A percentile compares a stretch with the other conserved stretches of the same genome.
These are phyloP conservation scores for Pangasius mekongensis DNA, from an alignment of 2,797 vertebrate species.

Conservation along the genomic window DNA sequence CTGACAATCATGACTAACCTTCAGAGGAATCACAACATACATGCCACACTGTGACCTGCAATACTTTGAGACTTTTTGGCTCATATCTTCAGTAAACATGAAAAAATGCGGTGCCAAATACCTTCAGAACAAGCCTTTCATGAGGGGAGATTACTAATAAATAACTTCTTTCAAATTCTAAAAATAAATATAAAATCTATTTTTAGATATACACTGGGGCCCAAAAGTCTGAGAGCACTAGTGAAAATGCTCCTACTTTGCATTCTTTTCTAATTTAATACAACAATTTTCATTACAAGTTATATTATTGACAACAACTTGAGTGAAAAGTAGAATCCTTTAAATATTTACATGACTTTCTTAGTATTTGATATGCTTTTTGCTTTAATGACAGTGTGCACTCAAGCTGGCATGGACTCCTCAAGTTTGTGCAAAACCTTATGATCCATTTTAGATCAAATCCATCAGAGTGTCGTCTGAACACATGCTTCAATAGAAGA, in stretches of 20 bases:
- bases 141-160: not conserved
- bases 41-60: not conserved
- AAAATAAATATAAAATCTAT: not conserved
- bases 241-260: not conserved
- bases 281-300: not conserved
- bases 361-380: not conserved
- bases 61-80: not conserved
- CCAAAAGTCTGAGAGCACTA: not conserved
- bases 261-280: not conserved
- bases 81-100: slow-evolving; percentile 6
- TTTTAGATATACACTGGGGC: not conserved
- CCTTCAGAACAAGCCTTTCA: not conserved
- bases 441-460: not conserved
- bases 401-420: not conserved
- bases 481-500: not conserved
- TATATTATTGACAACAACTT: not conserved
- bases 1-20: not conserved
- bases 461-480: not conserved
- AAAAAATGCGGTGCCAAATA: too few species aligned
- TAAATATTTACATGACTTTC: not conserved
- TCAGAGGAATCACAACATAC: not conserved
- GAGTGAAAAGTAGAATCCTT: not conserved
- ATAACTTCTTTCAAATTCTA: not conserved
- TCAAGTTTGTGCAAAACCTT: not conserved
- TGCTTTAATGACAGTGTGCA: not conserved